Evolutionary conservation across 2,888 invertebrate genomes (phyloP).

Genomic region (Hypomecis atomaria): DNA sequence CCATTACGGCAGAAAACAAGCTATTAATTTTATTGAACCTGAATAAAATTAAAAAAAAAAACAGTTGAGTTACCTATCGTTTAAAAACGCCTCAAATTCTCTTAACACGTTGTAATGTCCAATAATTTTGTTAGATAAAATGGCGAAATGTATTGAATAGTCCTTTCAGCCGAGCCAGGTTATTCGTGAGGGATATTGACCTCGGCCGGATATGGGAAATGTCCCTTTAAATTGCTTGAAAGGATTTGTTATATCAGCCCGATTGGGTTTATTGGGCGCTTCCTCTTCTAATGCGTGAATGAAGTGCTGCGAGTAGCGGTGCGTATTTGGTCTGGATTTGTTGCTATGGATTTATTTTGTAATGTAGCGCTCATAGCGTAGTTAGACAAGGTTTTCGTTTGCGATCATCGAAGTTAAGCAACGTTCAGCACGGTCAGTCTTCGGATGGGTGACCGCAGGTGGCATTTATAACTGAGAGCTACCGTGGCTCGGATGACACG

Average conservation of each 20-base stretch:
- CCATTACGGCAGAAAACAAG: too few species aligned
- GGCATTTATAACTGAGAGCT: too few species aligned
- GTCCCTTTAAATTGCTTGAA: constrained; percentile 72
- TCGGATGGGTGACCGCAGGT: too few species aligned
- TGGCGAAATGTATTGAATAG: constrained; percentile 80
- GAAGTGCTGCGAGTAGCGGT: constrained; percentile 8
- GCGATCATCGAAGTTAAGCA: too few species aligned
- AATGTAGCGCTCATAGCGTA: too few species aligned
- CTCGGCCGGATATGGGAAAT: constrained; percentile 79
- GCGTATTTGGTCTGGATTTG: constrained; percentile 5
- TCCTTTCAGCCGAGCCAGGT: constrained; percentile 75
- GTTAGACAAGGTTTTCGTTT: too few species aligned
- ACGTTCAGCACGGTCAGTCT: too few species aligned
- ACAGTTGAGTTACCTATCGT: too few species aligned
- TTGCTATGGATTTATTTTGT: neutral
- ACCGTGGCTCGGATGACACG: too few species aligned
- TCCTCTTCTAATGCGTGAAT: constrained; percentile 50
- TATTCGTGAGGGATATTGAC: constrained; percentile 70
- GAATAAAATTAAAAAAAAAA: too few species aligned
- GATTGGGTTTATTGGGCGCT: constrained; percentile 62
- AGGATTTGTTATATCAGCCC: constrained; percentile 68
- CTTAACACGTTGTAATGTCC: constrained; percentile 78
- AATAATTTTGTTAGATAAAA: constrained; percentile 81
- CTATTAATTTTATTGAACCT: too few species aligned
- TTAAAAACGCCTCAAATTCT: constrained; percentile 20